These are phyloP conservation scores for Megaustenia siamemsis DNA, from an alignment of 2,888 invertebrate species.

Conservation along the genomic window DNA sequence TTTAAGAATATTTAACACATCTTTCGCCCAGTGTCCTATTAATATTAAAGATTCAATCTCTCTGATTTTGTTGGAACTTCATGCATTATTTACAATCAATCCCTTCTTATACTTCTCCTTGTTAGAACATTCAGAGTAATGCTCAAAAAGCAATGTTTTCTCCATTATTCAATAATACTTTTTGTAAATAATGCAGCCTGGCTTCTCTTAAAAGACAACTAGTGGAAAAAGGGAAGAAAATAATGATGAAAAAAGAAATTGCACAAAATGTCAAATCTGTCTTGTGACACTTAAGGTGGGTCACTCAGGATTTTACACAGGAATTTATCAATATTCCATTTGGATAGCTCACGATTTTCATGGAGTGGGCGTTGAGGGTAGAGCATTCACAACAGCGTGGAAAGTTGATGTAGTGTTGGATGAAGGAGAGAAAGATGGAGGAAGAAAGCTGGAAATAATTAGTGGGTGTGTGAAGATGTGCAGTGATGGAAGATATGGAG, in stretches of 20 bases:
- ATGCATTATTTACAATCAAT: background rate
- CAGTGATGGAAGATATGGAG: too few species aligned
- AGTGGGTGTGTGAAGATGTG: background rate
- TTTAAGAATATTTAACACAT: too few species aligned
- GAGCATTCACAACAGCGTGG: too few species aligned
- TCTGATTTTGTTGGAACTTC: too few species aligned
- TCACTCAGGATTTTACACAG: background rate
- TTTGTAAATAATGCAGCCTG: slow-evolving; percentile 21
- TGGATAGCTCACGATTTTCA: slow-evolving; percentile 6
- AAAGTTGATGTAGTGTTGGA: background rate
- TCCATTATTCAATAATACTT: background rate
- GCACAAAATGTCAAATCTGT: slow-evolving; percentile 28
- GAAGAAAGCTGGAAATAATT: too few species aligned
- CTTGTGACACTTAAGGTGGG: background rate
- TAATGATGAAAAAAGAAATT: background rate
- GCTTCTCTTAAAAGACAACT: background rate
- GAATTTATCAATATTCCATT: slow-evolving; percentile 33
- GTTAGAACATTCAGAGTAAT: background rate
- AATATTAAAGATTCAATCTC: too few species aligned
- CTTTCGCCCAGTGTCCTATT: too few species aligned
- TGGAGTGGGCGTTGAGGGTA: background rate
- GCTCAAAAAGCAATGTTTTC: background rate
- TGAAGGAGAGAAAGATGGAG: background rate
- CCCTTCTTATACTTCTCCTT: background rate
- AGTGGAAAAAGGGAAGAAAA: background rate